phyloP scores from a whole-genome alignment of 2,113 vertebrate species.

The Anser brachyrhynchus region DNA sequence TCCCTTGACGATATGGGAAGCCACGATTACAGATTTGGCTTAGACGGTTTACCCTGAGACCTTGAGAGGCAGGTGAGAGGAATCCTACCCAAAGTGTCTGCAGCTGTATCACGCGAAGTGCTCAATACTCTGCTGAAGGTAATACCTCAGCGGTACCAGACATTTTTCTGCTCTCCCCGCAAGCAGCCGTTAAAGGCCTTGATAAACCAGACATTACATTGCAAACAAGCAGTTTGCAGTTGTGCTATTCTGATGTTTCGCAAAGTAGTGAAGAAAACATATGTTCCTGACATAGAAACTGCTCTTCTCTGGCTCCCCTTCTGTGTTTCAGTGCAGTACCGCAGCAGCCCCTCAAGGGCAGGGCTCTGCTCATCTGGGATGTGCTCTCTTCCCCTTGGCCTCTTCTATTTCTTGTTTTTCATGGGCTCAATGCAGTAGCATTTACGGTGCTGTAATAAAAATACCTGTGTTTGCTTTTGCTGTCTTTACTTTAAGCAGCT shows the following conservation, averaged over 20 bases:
- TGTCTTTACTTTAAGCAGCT: background rate
- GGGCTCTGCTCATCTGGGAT: background rate
- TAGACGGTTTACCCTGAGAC: background rate
- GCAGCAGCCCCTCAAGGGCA: background rate
- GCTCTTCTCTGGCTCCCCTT: background rate
- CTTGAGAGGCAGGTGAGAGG: background rate
- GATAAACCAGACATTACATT: background rate
- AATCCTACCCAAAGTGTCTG: background rate
- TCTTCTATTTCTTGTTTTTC: background rate
- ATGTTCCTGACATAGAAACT: background rate
- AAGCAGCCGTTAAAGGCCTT: background rate
- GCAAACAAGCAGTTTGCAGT: background rate
- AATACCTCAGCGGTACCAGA: background rate
- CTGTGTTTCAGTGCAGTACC: background rate
- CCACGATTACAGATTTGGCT: background rate
- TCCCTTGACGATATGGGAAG: background rate
- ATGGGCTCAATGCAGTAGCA: background rate
- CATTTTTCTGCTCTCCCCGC: background rate
- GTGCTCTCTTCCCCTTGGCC: background rate
- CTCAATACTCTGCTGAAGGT: background rate
- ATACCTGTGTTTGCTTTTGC: background rate
- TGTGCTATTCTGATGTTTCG: slow-evolving; percentile 6
- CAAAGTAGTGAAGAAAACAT: background rate
- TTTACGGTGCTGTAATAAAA: background rate
- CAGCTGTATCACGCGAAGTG: background rate